These are phyloP conservation scores for Eurystomus gularis DNA, from an alignment of 2,113 vertebrate genomes.

Conservation along the genomic window DNA sequence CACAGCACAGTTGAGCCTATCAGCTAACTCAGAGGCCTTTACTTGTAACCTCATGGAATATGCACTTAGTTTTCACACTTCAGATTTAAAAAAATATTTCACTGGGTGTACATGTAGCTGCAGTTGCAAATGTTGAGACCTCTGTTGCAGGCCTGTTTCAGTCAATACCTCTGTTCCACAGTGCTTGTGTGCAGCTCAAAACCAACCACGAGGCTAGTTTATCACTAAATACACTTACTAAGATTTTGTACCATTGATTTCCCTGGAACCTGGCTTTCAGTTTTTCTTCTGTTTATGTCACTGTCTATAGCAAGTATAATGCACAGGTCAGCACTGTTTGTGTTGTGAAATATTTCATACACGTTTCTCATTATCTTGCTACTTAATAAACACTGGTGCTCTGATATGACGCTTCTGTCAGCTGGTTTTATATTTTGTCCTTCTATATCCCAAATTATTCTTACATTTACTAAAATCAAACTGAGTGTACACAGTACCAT, in stretches of 20 bases:
- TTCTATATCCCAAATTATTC: not conserved
- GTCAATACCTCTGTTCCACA: not conserved
- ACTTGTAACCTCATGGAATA: not conserved
- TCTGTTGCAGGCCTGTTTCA: accelerated
- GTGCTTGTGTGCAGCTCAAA: not conserved
- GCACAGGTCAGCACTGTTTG: not conserved
- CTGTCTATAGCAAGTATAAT: not conserved
- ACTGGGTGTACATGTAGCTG: not conserved
- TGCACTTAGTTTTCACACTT: not conserved
- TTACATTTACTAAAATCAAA: not conserved
- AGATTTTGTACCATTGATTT: not conserved
- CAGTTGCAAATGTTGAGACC: not conserved
- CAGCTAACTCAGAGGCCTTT: not conserved
- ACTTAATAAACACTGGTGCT: not conserved
- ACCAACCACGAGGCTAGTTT: not conserved
- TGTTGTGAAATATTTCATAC: not conserved
- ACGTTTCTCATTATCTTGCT: not conserved
- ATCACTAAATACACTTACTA: not conserved
- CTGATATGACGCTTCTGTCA: not conserved
- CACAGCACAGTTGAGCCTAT: not conserved
- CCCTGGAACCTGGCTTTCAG: not conserved
- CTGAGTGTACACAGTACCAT: not conserved
- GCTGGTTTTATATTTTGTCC: not conserved
- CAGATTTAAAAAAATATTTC: not conserved
- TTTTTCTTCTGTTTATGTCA: not conserved